Conservation (phyloP, 2,113 vertebrate species). For the Gila orcuttii region DNA sequence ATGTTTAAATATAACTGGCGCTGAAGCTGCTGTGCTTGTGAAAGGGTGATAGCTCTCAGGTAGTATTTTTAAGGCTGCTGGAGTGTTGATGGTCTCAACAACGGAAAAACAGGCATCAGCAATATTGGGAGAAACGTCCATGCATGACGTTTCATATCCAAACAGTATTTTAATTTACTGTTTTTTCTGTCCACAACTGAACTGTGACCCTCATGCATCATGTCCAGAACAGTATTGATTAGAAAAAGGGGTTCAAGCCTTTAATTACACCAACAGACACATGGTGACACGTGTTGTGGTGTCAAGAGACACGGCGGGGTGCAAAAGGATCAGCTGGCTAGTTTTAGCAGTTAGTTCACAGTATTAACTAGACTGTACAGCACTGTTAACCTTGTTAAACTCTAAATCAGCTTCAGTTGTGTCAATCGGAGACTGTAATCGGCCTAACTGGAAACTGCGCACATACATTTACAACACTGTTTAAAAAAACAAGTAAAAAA, state of each 20-base stretch:
- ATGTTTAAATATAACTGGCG: conserved; percentile 44
- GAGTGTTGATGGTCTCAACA: conserved; percentile 33
- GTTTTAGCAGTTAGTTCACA: not conserved
- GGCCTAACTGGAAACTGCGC: not conserved
- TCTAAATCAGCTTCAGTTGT: not conserved
- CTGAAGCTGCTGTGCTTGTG: conserved; percentile 44
- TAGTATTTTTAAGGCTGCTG: conserved; percentile 50
- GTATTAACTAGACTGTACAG: conserved; percentile 12
- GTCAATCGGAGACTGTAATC: not conserved
- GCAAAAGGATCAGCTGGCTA: not conserved
- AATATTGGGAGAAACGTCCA: not conserved
- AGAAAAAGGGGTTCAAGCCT: not conserved
- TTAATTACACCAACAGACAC: conserved; percentile 1
- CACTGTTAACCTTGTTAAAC: not conserved
- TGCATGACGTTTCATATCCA: too few relatives aligned
- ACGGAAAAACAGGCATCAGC: not conserved
- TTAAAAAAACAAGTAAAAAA: too few relatives aligned
- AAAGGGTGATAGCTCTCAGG: conserved; percentile 37
- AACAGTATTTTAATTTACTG: not conserved
- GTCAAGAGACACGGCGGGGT: conserved; percentile 1
- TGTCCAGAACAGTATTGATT: not conserved
- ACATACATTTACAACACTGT: not conserved
- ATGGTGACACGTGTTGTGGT: conserved; percentile 3
- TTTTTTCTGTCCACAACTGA: not conserved
- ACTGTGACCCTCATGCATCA: not conserved